Base-by-base conservation (phyloP, 1,140 invertebrate species). In the Psilanteris sp. region DNA sequence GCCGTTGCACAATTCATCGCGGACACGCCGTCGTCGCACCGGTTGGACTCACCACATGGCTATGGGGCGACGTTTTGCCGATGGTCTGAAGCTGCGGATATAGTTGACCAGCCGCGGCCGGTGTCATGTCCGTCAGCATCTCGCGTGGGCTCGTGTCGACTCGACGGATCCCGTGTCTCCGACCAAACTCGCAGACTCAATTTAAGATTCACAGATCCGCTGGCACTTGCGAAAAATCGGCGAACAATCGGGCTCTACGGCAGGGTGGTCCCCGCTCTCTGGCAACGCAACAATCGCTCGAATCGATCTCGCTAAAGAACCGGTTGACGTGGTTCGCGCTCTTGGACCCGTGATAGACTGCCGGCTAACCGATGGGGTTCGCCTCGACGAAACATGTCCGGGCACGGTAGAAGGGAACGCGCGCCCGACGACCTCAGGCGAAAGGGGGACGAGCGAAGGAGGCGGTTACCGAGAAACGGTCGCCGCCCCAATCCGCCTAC, bases 91-190 rank as follows among this genome's bases (percentile, higher is more conserved):
- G 80, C 71, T 89, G 87, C 24, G 87, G 87, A 59, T 89, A 88
- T 9, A 89, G 87, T 77, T 89, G 87, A 72, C 86, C 86, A 81
- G 87, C 87, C 73, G 87, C 87, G 44, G 86, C 86, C 78, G 87
- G 87, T 26, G 86, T 88, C 87, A 89, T 89, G 77, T 89, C 87
- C 68, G 87, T 89, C 79, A 89, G 75, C 87, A 88, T 89, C 78
- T 64, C 46, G 36, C 26, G 52, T 36, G 55, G 18, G 13, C 46
- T 32, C 29, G 16, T 32, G 7, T 37, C 13, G 32, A 10, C 37
- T 15, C 18, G 46, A 36, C 32, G 11, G 13, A 24, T 36, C 4
- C 32, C 46, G 32, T 52, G 18, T 10, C 22, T 27, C 22, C 48
- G 20, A n/a, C 18, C 18, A 2, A 20, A 20, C 18, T 43, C 10